Evolutionary conservation across 2,888 invertebrate genomes (phyloP), one percentile per base, ranked within the genome.

Genomic region (Deilephila porcellus): DNA sequence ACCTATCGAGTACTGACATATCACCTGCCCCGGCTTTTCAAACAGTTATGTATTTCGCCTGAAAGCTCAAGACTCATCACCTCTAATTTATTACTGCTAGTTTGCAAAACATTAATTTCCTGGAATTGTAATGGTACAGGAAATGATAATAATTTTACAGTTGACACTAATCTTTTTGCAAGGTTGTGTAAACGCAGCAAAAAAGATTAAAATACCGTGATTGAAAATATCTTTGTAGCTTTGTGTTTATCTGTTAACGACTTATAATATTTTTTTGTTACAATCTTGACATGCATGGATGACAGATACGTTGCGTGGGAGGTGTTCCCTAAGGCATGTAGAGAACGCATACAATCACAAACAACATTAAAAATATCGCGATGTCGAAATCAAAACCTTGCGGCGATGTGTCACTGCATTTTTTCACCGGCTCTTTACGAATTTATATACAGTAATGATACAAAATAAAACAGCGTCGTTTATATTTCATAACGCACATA

Each of bases 281-380:
- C 25, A 52, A 17, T 25, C 14, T 67, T 25, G 45, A 52, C 45
- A 25, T 52, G 6, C 45, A 52, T 52, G 52, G 11, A 25, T 14
- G 67, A 67, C 6, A 52, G 67, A 67, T 45, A 52, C 75, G 20
- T 52, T 17, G 45, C 52, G 67, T 67, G 67, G 67, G 67, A 52
- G 25, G 67, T 67, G 67, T 67, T 67, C 67, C 67, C 45, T 52
- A 5, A 52, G 17, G 25, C 45, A 52, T 52, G 67, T 67, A 25
- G 64, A 45, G 52, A 17, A 52, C 67, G 52, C 37, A 67, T n/a
- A 8, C n/a, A 8, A 34, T 52, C 67, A 53, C 70, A 73, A 67
- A 67, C 3, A 25, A 67, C 52, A 25, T 45, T 67, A 67, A 52
- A 67, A 67, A 52, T 25, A 52, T 52, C 45, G 17, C 20, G 45